These are phyloP conservation scores for Oscheius onirici DNA, from an alignment of 2,888 invertebrate species.

Conservation along the genomic window DNA sequence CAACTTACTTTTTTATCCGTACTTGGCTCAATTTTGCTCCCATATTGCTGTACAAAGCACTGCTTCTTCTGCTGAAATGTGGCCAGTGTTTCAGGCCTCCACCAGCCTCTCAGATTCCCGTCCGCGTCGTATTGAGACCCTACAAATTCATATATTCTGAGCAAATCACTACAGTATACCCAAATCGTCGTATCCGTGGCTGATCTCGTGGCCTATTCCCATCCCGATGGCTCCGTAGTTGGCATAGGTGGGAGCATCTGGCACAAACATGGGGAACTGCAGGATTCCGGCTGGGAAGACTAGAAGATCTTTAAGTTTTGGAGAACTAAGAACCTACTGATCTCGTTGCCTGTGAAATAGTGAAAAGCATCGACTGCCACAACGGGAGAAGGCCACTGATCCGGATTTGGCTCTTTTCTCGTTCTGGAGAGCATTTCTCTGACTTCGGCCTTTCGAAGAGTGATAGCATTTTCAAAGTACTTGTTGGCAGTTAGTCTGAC, in stretches of 20 bases:
- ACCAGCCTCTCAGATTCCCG: constrained; percentile 64
- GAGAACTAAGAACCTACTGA: constrained; percentile 40
- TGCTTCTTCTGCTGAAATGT: constrained; percentile 64
- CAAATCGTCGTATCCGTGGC: constrained; percentile 68
- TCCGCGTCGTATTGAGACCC: constrained; percentile 64
- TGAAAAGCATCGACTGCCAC: constrained; percentile 62
- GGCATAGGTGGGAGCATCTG: constrained; percentile 57
- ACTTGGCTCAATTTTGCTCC: constrained; percentile 51
- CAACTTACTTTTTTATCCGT: constrained; percentile 52
- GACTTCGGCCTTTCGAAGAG: constrained; percentile 52
- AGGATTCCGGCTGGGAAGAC: constrained; percentile 67
- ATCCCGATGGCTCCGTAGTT: constrained; percentile 66
- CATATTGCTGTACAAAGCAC: constrained; percentile 65
- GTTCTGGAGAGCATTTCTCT: constrained; percentile 47
- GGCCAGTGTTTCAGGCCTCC: constrained; percentile 59
- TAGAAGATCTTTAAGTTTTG: constrained; percentile 24
- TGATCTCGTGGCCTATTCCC: constrained; percentile 67
- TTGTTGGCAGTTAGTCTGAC: constrained; percentile 54
- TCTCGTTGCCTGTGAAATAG: constrained; percentile 61
- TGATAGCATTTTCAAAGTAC: constrained; percentile 62
- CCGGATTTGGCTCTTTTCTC: constrained; percentile 35
- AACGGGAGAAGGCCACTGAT: constrained; percentile 59
- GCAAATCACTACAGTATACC: constrained; percentile 33
- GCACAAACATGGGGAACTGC: constrained; percentile 64
- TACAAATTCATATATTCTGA: constrained; percentile 18